Evolutionary conservation across 2,888 invertebrate species (phyloP), one percentile per base, ranked within the genome.

Genomic region (Cheilosia vernalis): DNA sequence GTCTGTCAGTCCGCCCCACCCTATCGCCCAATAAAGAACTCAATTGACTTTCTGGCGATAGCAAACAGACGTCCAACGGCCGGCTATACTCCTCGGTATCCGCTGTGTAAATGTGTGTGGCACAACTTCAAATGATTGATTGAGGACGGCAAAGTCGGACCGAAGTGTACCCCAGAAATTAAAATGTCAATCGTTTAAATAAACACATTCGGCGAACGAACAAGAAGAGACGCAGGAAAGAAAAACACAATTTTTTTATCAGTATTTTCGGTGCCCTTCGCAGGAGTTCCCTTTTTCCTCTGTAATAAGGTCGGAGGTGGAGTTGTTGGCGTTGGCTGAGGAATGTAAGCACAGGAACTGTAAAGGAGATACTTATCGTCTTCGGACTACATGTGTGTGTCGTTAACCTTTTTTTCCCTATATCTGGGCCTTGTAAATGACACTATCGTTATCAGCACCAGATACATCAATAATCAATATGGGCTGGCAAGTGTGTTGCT

Each of bases 181-280:
- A 83, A 83, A 78, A 78, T 83, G 83, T 78, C 83, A 73, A 78
- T 78, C 83, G 72, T 78, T 83, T 78, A 79, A 78, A 67, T 83
- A 73, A 78, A 83, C 73, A 81, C 17, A 47, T 9, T 58, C 74
- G 47, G 63, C 61, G 61, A 63, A 56, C 17, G 69, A 63, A 4
- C 30, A 58, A 4, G 47, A n/a, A 51, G 15, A 30, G 15, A 40
- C 61, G 64, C 69, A 40, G 21, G 47, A 21, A 21, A 21, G 2
- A 40, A 60, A 80, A 80, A 74, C 21, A 2, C 7, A 15, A 19
- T 42, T 67, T 58, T 44, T 61, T 66, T 66, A 66, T 73, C 58
- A 58, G 66, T 30, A 9, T 15, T 6, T 51, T 49, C 9, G 21
- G 15, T 51, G n/a, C n/a, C n/a, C n/a, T n/a, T n/a, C 37, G 47